These are phyloP conservation scores for Rugalucina vietnamica DNA, from an alignment of 2,888 invertebrate species.

Conservation along the genomic window DNA sequence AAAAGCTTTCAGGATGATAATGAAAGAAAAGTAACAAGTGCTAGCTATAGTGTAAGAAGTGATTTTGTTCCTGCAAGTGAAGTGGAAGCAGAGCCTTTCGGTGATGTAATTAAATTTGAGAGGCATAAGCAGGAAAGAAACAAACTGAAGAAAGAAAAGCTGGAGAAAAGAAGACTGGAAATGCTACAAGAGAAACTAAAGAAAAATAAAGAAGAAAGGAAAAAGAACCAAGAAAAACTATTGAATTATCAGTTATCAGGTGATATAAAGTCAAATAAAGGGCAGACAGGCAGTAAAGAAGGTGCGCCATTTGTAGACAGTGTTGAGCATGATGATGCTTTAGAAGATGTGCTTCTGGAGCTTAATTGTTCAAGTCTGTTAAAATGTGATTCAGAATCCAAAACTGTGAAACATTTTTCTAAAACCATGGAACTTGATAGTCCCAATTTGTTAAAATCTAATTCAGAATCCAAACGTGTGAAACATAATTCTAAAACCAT, in stretches of 20 bases:
- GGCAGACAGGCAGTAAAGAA: background rate
- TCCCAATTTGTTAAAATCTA: background rate
- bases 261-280: background rate
- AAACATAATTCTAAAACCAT: too few relatives aligned
- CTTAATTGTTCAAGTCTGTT: slow-evolving; percentile 48
- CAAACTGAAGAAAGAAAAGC: slow-evolving; percentile 25
- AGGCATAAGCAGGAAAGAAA: slow-evolving; percentile 12
- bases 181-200: slow-evolving; percentile 14
- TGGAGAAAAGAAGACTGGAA: slow-evolving; percentile 16
- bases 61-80: background rate
- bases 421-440: background rate
- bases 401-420: background rate
- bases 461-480: background rate
- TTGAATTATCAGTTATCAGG: slow-evolving; percentile 51
- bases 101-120: slow-evolving; percentile 2
- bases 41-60: background rate
- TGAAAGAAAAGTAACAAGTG: slow-evolving; percentile 16
- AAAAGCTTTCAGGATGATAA: background rate
- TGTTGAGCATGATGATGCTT: slow-evolving; percentile 65
- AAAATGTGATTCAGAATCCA: background rate
- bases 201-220: slow-evolving; percentile 36
- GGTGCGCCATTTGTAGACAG: background rate
- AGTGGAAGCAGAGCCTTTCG: slow-evolving; percentile 2
- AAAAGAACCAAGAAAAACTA: slow-evolving; percentile 49
- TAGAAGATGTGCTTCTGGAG: slow-evolving; percentile 71